Conservation (phyloP, 2,797 vertebrate species). For the Podarcis lilfordi region DNA sequence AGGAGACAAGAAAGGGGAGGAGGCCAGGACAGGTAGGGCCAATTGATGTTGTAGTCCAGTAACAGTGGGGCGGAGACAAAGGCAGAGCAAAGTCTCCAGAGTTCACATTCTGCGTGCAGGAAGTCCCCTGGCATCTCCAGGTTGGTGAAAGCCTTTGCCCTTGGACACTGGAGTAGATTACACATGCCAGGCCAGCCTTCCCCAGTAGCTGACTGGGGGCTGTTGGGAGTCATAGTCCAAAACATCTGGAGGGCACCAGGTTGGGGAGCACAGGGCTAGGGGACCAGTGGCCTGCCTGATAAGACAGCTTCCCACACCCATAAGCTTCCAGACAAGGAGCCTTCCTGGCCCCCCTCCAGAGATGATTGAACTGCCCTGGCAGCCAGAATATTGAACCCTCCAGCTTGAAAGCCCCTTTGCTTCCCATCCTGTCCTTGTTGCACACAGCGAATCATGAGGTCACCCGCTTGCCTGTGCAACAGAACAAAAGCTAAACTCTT, state of each 20-base stretch:
- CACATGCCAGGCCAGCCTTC: neutral
- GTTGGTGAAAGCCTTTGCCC: neutral
- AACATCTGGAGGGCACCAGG: neutral
- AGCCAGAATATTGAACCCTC: neutral
- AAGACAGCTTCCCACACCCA: neutral
- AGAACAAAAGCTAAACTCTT: neutral
- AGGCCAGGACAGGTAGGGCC: no score
- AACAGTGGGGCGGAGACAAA: no score
- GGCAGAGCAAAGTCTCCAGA: neutral
- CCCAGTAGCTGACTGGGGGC: neutral
- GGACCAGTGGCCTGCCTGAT: neutral
- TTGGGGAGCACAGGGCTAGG: no score
- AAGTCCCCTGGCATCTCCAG: neutral
- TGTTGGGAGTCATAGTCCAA: neutral
- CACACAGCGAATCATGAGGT: neutral
- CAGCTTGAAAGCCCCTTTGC: neutral
- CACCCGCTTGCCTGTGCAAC: neutral
- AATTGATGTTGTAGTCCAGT: no score
- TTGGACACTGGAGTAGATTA: neutral
- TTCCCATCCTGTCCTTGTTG: neutral
- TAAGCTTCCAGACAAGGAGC: neutral
- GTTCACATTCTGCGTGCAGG: no score
- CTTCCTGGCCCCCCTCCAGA: no score
- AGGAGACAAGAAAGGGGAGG: neutral
- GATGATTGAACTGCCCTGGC: neutral